A percentile compares a stretch with the other conserved stretches of the same genome.
Evolutionary conservation across 2,797 vertebrate genomes (phyloP).

Genomic region (Cirrhinus molitorella): DNA sequence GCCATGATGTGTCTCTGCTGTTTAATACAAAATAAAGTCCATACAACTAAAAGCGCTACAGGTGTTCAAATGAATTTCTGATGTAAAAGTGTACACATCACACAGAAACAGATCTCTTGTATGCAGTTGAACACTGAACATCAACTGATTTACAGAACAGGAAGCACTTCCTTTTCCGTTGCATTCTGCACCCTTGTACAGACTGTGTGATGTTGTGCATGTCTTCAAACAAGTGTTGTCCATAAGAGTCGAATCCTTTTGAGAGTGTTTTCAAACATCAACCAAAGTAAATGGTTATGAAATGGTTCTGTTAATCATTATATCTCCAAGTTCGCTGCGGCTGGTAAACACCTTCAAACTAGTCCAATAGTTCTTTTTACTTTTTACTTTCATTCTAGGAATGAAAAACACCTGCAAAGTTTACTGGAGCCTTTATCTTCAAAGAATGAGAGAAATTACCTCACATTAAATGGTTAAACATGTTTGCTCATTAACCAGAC

Average conservation of each 20-base stretch:
- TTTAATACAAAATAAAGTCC: not conserved
- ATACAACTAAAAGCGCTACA: not conserved
- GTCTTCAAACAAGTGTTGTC: slow-evolving; percentile 5
- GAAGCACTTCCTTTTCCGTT: slow-evolving; percentile 44
- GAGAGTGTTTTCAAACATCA: not conserved
- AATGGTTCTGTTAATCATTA: not conserved
- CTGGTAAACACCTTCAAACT: not conserved
- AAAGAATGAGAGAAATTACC: slow-evolving; percentile 28
- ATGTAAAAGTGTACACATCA: not conserved
- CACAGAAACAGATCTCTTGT: slow-evolving; percentile 14
- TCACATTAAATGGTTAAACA: slow-evolving; percentile 41
- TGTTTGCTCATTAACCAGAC: slow-evolving; percentile 51
- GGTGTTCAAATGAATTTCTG: not conserved
- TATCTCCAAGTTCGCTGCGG: not conserved
- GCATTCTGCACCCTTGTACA: not conserved
- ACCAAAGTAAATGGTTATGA: too few relatives aligned
- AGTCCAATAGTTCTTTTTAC: not conserved
- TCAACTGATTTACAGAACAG: slow-evolving; percentile 44
- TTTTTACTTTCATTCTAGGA: too few relatives aligned
- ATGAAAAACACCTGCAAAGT: not conserved
- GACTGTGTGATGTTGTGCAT: slow-evolving; percentile 2
- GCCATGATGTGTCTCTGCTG: not conserved
- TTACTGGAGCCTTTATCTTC: not conserved
- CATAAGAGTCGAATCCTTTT: not conserved
- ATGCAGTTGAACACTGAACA: slow-evolving; percentile 37